Base-by-base conservation (phyloP, 2,113 vertebrate genomes). In the Eclectus roratus region DNA sequence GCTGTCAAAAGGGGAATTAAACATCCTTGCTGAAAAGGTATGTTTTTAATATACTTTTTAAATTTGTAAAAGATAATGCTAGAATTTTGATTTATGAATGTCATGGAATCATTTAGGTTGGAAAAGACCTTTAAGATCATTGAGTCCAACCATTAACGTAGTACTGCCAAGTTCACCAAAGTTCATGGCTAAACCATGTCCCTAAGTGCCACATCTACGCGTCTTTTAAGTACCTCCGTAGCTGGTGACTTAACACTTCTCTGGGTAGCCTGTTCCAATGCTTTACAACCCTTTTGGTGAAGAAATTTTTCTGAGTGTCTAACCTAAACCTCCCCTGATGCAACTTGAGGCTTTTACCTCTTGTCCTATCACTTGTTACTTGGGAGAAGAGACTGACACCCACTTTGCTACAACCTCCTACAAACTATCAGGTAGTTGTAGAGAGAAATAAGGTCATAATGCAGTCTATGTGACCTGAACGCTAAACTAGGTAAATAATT, bases 11-110 rank as follows among this genome's bases (percentile, higher is more conserved):
- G 89, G 95, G 2, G 98, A 98, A 80, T 94, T 98, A 56, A 96
- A 82, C 5, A 7, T 86, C 29, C 68, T 98, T 77, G 93, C 96
- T 66, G 88, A 94, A 82, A 98, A 98, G 98, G 98, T 98, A 97
- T 21, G 20, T 10, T 61, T 49, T 91, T 44, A 46, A 69, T 71
- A 41, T 31, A 41, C 33, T 25, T 17, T 46, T 78, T 53, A 9
- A 19, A 60, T 84, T 44, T 73, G 3, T 56, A 61, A n/a, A 65
- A 81, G 33, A 2, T 56, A 27, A 49, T 17, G 29, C 68, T 81
- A 74, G 18, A 81, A n/a, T 80, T 92, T 92, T 39, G 27, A 58
- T 44, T 65, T 73, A 33, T 70, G 21, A 68, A 21, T 65, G 60
- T 65, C 8, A 58, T 35, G 33, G 33, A 24, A 24, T 35, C 33